Evolutionary conservation across 2,113 vertebrate genomes (phyloP).

Genomic region (Neofelis nebulosa): DNA sequence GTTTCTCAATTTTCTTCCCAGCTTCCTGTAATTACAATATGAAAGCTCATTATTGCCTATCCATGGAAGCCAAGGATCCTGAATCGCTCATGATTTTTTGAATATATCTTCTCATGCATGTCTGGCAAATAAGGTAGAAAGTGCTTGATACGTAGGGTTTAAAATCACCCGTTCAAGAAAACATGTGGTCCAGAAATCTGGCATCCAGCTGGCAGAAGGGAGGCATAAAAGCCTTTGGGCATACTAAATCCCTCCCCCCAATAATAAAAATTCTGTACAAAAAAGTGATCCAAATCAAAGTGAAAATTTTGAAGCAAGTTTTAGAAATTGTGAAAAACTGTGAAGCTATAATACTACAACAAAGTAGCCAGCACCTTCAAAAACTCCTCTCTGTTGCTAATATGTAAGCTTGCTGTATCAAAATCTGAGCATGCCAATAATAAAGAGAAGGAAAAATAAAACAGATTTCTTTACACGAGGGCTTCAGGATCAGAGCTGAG

Average conservation of each 20-base stretch:
- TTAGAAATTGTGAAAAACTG: constrained; percentile 16
- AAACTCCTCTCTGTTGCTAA: background rate
- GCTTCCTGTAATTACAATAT: constrained; percentile 45
- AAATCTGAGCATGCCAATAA: constrained; percentile 18
- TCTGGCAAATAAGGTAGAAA: constrained; percentile 65
- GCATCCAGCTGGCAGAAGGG: constrained; percentile 36
- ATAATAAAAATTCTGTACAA: constrained; percentile 33
- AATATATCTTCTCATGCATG: background rate
- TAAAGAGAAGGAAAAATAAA: constrained; percentile 18
- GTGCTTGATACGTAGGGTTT: constrained; percentile 10
- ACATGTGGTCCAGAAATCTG: constrained; percentile 58
- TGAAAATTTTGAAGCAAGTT: constrained; percentile 55
- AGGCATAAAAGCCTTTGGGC: constrained; percentile 44
- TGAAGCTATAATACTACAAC: background rate
- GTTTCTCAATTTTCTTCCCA: constrained; percentile 61
- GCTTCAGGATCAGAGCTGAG: constrained; percentile 19
- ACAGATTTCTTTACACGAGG: background rate
- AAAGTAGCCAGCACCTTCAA: background rate
- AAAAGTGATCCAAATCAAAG: constrained; percentile 47
- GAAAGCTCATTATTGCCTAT: background rate
- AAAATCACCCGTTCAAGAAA: constrained; percentile 54
- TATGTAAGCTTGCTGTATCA: background rate
- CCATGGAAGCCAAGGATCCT: constrained; percentile 11
- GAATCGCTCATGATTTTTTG: constrained; percentile 65
- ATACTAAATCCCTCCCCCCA: constrained; percentile 26